A percentile compares a stretch with the other conserved stretches of the same genome.
phyloP scores from a whole-genome alignment of 2,113 vertebrate species.

The Calypte anna region DNA sequence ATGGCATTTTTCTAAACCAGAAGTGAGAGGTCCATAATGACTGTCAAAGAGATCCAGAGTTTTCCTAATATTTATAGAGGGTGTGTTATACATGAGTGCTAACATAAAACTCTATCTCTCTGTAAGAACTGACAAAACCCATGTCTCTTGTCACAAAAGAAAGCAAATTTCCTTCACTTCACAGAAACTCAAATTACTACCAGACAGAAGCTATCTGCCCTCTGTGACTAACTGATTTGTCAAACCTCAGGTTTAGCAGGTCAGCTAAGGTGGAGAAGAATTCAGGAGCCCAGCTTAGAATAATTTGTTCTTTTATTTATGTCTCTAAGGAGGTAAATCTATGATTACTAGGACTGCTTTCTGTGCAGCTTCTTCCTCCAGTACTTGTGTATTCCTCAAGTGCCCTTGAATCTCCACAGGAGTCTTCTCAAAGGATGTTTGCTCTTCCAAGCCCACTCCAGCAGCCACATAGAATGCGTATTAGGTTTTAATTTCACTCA shows the following conservation, averaged over 20 bases:
- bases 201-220: too few relatives aligned
- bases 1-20: neutral
- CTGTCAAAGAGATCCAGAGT: neutral
- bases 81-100: neutral
- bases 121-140: neutral
- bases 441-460: neutral
- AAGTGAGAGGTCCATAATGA: neutral
- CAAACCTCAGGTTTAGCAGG: too few relatives aligned
- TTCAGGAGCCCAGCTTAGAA: neutral
- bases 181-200: too few relatives aligned
- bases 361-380: neutral
- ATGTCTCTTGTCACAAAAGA: neutral
- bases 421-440: slow-evolving; percentile 4
- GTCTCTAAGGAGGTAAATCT: neutral
- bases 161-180: too few relatives aligned
- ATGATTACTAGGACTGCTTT: neutral
- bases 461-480: accelerated
- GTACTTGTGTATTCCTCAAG: neutral
- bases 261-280: too few relatives aligned
- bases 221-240: too few relatives aligned
- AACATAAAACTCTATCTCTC: neutral
- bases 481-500: neutral
- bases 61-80: neutral
- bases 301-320: neutral
- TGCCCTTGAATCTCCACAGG: neutral